phyloP scores from a whole-genome alignment of 2,888 invertebrate species.

The Erpobdella octoculata region DNA sequence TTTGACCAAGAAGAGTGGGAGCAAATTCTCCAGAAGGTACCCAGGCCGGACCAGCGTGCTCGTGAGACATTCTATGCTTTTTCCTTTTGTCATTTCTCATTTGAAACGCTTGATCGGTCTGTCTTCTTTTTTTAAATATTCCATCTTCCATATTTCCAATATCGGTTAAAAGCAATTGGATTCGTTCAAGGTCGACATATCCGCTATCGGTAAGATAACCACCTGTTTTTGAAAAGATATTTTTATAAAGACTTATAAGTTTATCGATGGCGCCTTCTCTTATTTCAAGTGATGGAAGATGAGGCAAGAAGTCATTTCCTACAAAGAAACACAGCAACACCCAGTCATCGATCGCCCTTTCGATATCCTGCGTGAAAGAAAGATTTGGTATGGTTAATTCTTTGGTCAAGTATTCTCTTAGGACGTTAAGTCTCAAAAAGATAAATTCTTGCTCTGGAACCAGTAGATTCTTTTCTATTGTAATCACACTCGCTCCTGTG shows the following conservation, averaged over 20 bases:
- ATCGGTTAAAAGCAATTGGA: constrained; percentile 87
- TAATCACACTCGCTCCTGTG: constrained; percentile 60
- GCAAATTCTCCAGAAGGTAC: constrained; percentile 69
- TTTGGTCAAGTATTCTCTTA: constrained; percentile 82
- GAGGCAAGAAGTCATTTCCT: constrained; percentile 96
- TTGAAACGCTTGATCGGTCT: constrained; percentile 73
- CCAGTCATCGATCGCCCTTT: constrained; percentile 93
- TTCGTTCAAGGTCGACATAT: constrained; percentile 80
- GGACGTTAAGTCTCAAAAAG: constrained; percentile 74
- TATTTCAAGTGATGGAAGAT: constrained; percentile 93
- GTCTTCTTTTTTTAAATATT: constrained; percentile 85
- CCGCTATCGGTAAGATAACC: constrained; percentile 92
- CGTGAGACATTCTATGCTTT: constrained; percentile 50
- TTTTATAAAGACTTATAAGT: constrained; percentile 83
- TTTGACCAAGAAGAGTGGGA: constrained; percentile 56
- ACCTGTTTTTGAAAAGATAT: constrained; percentile 80
- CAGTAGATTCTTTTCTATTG: no score
- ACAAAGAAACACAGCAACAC: constrained; percentile 98
- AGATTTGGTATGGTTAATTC: constrained; percentile 78
- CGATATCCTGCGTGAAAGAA: constrained; percentile 88
- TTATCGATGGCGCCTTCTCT: constrained; percentile 92
- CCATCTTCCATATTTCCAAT: constrained; percentile 90
- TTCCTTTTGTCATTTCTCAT: constrained; percentile 59
- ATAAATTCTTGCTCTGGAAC: constrained; percentile 72
- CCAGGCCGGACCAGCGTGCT: constrained; percentile 30